Conservation (phyloP, 2,113 vertebrate genomes). For the Lophochroa leadbeateri region DNA sequence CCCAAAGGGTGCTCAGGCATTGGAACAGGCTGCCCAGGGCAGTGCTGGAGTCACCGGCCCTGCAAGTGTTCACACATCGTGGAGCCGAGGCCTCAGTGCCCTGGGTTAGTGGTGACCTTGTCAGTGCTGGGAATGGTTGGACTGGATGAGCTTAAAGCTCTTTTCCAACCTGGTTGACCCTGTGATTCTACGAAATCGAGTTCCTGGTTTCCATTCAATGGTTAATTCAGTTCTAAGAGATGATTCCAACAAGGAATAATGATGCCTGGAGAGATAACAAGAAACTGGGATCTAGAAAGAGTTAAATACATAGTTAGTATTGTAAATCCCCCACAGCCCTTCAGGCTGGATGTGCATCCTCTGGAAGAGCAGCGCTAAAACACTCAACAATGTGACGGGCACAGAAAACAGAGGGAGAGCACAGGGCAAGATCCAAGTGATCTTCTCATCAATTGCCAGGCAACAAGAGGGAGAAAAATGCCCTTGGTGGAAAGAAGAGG, state of each 20-base stretch:
- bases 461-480: neutral
- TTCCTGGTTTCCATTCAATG: neutral
- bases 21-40: too few relatives aligned
- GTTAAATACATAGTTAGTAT: neutral
- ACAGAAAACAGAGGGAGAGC: neutral
- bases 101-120: too few relatives aligned
- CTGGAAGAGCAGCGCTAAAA: neutral
- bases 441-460: constrained; percentile 11
- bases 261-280: neutral
- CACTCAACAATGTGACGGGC: fast-evolving
- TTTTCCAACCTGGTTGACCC: neutral
- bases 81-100: too few relatives aligned
- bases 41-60: too few relatives aligned
- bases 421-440: neutral
- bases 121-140: too few relatives aligned
- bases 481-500: neutral
- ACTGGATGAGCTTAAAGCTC: too few relatives aligned
- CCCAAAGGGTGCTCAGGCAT: too few relatives aligned
- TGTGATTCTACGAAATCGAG: neutral
- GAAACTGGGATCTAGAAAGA: neutral
- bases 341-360: neutral
- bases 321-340: neutral
- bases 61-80: too few relatives aligned
- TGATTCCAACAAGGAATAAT: neutral
- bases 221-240: neutral